These are phyloP conservation scores for Drosophila falleni DNA, from an alignment of 2,888 invertebrate genomes.

Conservation along the genomic window DNA sequence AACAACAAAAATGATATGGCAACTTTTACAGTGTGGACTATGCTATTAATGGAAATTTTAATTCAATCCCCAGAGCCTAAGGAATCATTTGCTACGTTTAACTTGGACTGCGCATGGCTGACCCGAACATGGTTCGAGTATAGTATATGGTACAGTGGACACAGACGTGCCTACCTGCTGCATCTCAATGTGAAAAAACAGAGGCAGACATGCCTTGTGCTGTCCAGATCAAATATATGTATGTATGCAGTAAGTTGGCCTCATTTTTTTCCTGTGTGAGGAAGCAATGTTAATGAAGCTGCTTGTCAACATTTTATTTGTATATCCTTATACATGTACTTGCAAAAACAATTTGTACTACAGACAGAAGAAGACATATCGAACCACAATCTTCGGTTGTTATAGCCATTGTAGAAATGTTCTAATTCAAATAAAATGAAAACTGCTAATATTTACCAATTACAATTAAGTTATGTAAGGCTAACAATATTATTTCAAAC, in stretches of 20 bases:
- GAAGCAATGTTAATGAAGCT: constrained; percentile 24
- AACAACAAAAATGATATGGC: constrained; percentile 10
- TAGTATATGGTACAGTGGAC: constrained; percentile 10
- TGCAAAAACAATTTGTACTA: neutral
- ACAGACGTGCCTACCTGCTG: constrained; percentile 18
- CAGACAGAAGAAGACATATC: neutral
- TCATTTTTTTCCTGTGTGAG: constrained; percentile 4
- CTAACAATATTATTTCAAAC: neutral
- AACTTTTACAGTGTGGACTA: neutral
- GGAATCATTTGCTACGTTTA: constrained; percentile 24
- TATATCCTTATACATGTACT: neutral
- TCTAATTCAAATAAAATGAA: neutral
- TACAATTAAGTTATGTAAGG: neutral
- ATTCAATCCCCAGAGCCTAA: constrained; percentile 30
- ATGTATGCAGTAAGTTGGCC: neutral
- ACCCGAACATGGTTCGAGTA: constrained; percentile 1
- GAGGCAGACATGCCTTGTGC: neutral
- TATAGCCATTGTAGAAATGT: neutral
- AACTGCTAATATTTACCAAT: neutral
- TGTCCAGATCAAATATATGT: neutral
- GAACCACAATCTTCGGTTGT: neutral
- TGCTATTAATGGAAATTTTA: constrained; percentile 24
- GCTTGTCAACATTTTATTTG: constrained; percentile 19
- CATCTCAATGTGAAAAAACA: neutral
- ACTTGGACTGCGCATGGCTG: constrained; percentile 33